phyloP scores from a whole-genome alignment of 2,888 invertebrate species.

The Heliconius cydno region DNA sequence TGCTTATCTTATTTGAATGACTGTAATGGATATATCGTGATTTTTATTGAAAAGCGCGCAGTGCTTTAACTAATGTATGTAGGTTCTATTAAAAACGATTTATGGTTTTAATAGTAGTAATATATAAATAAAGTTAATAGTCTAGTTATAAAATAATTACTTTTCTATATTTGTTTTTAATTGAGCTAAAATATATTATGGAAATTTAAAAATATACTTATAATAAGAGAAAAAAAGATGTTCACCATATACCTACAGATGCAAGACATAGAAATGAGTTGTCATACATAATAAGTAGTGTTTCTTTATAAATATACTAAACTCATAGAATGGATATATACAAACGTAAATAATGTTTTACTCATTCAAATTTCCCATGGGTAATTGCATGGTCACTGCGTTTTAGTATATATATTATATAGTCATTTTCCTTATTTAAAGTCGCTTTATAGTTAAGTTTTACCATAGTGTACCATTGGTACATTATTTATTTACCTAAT shows the following conservation, averaged over 20 bases:
- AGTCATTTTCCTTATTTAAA: constrained; percentile 13
- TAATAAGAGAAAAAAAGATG: no score
- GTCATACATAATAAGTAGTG: background rate
- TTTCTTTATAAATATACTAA: no score
- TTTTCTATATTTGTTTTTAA: no score
- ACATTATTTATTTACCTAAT: background rate
- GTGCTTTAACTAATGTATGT: background rate
- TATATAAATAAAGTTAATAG: background rate
- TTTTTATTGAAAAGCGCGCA: constrained; percentile 7
- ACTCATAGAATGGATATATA: background rate
- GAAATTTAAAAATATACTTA: no score
- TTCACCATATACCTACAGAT: no score
- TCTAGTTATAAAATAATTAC: background rate
- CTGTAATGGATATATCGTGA: constrained; percentile 5
- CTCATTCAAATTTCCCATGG: constrained; percentile 21
- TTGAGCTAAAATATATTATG: no score
- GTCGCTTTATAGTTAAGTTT: background rate
- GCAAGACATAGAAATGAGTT: background rate
- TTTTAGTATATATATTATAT: background rate
- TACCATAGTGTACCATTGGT: background rate
- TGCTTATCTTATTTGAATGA: background rate
- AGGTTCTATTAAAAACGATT: background rate
- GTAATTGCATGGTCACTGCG: background rate
- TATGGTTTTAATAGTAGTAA: background rate
- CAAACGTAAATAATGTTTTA: background rate